phyloP scores from a whole-genome alignment of 92 coral and sea anemone genomes.

The Phenganax stokvisi region DNA sequence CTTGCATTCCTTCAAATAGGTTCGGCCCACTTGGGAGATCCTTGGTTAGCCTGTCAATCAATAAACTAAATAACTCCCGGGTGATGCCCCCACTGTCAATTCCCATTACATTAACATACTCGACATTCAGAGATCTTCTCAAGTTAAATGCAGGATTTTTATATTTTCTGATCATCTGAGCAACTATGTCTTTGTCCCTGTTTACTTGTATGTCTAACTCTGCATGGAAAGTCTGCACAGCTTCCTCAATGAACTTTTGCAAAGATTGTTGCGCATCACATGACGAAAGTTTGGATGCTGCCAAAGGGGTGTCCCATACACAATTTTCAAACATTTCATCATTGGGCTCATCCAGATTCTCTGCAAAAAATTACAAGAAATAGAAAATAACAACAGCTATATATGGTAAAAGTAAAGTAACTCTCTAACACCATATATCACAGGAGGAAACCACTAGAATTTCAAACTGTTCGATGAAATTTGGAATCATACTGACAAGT shows the following conservation, averaged over 20 bases:
- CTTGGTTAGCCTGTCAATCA: conserved; percentile 39
- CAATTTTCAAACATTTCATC: neutral
- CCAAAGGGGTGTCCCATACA: too few species aligned
- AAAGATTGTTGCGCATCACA: conserved; percentile 12
- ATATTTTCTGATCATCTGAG: conserved; percentile 51
- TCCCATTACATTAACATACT: conserved; percentile 34
- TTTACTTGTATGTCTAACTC: conserved; percentile 37
- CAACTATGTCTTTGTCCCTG: conserved; percentile 36
- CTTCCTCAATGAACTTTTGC: conserved; percentile 43
- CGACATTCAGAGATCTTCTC: conserved; percentile 38
- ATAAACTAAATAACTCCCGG: conserved; percentile 32
- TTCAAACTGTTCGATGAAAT: too few species aligned
- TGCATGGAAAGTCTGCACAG: conserved; percentile 35
- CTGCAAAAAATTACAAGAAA: neutral
- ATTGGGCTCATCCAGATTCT: conserved; percentile 3
- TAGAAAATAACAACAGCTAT: neutral
- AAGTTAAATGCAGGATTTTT: conserved; percentile 46
- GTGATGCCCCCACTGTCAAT: conserved; percentile 49
- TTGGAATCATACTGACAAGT: too few species aligned
- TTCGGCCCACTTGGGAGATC: conserved; percentile 38
- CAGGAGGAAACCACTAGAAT: neutral
- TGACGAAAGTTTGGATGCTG: conserved; percentile 5
- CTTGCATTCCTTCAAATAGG: conserved; percentile 49
- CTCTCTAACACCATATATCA: neutral
- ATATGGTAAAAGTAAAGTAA: neutral